A percentile compares a stretch with the other conserved stretches of the same genome.
phyloP scores from a whole-genome alignment of 2,888 invertebrate genomes.

The Creontiades dilutus region DNA sequence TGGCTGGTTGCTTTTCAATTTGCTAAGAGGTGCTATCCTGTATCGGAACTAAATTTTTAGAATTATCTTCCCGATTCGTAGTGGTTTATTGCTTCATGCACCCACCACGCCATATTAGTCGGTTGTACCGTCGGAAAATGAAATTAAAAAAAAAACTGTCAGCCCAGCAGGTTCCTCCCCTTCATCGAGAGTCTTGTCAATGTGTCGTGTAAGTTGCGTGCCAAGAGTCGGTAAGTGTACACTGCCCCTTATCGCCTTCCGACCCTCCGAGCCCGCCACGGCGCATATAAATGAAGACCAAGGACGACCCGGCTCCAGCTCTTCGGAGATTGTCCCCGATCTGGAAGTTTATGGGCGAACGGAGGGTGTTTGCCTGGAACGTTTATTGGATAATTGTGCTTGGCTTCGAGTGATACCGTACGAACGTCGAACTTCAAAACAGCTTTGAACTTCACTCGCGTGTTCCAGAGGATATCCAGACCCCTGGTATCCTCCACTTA shows the following conservation, averaged over 20 bases:
- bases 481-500: no score
- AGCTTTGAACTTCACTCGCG: not conserved
- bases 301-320: not conserved
- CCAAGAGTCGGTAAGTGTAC: slow-evolving; percentile 44
- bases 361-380: not conserved
- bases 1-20: no score
- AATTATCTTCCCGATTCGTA: no score
- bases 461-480: no score
- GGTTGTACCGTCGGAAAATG: not conserved
- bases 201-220: slow-evolving; percentile 58
- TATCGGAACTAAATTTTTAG: no score
- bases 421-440: not conserved
- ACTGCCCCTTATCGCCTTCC: slow-evolving; percentile 18
- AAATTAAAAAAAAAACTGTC: slow-evolving; percentile 5
- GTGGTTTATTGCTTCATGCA: no score
- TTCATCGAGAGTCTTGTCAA: slow-evolving; percentile 47
- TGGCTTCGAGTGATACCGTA: not conserved
- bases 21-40: no score
- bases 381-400: slow-evolving; percentile 11
- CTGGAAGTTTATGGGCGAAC: slow-evolving; percentile 19
- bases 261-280: slow-evolving; percentile 1
- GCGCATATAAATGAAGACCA: slow-evolving; percentile 43
- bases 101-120: not conserved
- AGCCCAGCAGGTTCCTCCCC: not conserved
- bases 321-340: slow-evolving; percentile 9